Conservation (phyloP, 2,113 vertebrate species). For the Oxygymnocypris stewartii region DNA sequence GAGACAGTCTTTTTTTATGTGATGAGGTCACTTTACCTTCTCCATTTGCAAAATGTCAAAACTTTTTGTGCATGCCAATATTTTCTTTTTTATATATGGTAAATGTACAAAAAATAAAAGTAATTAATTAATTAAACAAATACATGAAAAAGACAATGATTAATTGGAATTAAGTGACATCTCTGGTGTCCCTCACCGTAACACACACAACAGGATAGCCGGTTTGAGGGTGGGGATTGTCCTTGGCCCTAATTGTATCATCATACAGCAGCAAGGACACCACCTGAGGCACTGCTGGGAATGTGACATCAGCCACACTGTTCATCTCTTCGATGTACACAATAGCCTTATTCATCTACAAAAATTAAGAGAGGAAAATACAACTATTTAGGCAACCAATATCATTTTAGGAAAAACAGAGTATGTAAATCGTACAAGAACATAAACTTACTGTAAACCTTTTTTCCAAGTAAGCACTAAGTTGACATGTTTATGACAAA, state of each 20-base stretch:
- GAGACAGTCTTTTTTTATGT: too few species aligned
- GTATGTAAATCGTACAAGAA: background rate
- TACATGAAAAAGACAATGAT: background rate
- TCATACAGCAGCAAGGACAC: slow-evolving; percentile 82
- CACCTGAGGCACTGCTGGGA: slow-evolving; percentile 83
- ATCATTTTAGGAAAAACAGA: background rate
- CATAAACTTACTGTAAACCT: background rate
- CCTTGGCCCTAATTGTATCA: slow-evolving; percentile 70
- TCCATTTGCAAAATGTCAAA: background rate
- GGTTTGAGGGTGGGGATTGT: slow-evolving; percentile 66
- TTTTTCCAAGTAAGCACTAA: background rate
- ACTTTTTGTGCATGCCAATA: background rate
- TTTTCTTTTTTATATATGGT: background rate
- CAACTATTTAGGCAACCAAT: background rate
- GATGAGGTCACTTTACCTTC: background rate
- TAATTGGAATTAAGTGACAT: background rate
- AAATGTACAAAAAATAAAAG: background rate
- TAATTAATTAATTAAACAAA: background rate
- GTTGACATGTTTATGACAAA: background rate
- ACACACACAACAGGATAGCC: slow-evolving; percentile 86
- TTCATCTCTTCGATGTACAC: slow-evolving; percentile 85
- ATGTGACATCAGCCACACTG: slow-evolving; percentile 85
- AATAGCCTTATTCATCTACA: slow-evolving; percentile 80
- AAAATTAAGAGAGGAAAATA: slow-evolving; percentile 34
- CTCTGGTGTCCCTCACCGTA: slow-evolving; percentile 68